Evolutionary conservation across 2,888 invertebrate species (phyloP), one percentile per base, ranked within the genome.

Genomic region (Cepaea hortensis): DNA sequence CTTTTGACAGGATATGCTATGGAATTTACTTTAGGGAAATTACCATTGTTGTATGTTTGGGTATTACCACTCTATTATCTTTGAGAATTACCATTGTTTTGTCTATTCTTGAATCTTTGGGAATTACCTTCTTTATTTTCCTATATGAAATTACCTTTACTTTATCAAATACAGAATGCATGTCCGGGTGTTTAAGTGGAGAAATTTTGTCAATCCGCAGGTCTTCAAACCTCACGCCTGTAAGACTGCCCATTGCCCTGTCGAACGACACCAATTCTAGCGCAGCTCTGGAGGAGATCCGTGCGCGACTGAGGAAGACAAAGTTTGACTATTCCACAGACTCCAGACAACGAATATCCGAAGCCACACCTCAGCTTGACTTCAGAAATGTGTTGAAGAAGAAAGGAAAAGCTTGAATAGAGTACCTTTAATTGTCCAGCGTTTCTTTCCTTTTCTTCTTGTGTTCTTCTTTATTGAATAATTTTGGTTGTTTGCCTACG

Each of bases 221-320:
- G 11, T 68, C 81, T 15, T 77, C 46, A 9, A 81, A 83, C 15
- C 83, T 80, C 4, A 81, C 85, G 81, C 79, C 86, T 68, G 82
- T 85, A n/a, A 77, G 86, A 55, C 84, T 87, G 1, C 85, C 84
- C 15, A 81, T 86, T 23, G 35, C 73, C n/a, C 65, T 84, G 61
- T 81, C 81, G 72, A 76, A 73, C 7, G 86, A 84, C 3, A 80
- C 72, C 15, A 75, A 68, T 18, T n/a, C 80, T 55, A 86, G 87
- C 68, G 23, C 55, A 23, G 85, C 88, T 3, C 80, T 88, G 15
- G 85, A 89, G 13, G 88, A 91, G 82, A 90, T 90, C 80, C 86
- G 91, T 48, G 88, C 89, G 68, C 89, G 89, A 50, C 87, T 92
- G 65, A 88, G 91, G 15, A 90, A 90, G 62, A 92, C 92, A 20